Evolutionary conservation across 2,888 invertebrate genomes (phyloP), one percentile per base, ranked within the genome.

Genomic region (Leptopilina myrica): DNA sequence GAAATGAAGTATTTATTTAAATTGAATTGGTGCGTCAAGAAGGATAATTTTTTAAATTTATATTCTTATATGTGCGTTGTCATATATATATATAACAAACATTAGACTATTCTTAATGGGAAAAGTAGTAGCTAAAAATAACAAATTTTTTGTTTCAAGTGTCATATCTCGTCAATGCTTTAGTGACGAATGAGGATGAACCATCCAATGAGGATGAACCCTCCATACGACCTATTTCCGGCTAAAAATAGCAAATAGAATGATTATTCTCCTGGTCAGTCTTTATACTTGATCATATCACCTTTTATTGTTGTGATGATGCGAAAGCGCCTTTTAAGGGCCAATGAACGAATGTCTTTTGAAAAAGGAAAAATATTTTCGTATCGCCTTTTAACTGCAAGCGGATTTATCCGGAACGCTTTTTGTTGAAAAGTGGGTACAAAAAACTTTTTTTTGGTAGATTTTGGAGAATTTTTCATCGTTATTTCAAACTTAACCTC

Each of bases 211-310:
- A 84, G 84, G 83, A 77, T 83, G 83, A 86, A 85, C 87, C 87
- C 88, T 87, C 85, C 80, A 82, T 84, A 84, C 87, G 90, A 89
- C 88, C 90, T 87, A 90, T 89, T 89, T 90, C 87, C 87, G 86
- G 85, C 90, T 90, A 90, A 90, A 90, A 90, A 91, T 90, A 91
- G 89, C 89, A 88, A 90, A 90, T 90, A 86, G 88, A 86, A 91
- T 90, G 88, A 91, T 90, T 87, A 83, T 82, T 78, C 77, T 81
- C 80, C 66, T 56, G 77, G 64, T 56, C 26, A 77, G 76, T 82
- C 76, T 79, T 78, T 77, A 82, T 82, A 85, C 80, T 43, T 85
- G 82, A 80, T 76, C 77, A 80, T 33, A 33, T 77, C 83, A 82
- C 77, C 64, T 80, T 33, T 33, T 33, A 33, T 33, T 81, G 79